These are phyloP conservation scores for Iguana delicatissima DNA, from an alignment of 2,797 vertebrate species.

Conservation along the genomic window DNA sequence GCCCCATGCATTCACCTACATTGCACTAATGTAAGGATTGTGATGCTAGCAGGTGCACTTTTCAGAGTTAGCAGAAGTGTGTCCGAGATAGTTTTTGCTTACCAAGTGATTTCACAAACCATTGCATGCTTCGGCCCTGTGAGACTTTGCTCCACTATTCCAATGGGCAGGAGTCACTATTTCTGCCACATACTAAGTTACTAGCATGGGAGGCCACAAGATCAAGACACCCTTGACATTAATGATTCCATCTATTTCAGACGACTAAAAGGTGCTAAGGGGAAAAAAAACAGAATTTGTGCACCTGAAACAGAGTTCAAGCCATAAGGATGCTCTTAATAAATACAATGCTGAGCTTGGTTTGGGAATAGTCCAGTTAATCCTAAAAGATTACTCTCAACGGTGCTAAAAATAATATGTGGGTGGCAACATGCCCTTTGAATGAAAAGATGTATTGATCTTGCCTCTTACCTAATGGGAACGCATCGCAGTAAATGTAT, in stretches of 20 bases:
- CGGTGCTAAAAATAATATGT: conserved; percentile 28
- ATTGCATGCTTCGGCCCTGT: not conserved
- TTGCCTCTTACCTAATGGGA: not conserved
- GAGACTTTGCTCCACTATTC: not conserved
- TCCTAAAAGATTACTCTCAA: conserved; percentile 34
- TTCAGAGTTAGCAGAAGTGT: too few species aligned
- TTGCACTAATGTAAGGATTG: too few species aligned
- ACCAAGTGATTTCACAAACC: not conserved
- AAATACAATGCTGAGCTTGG: conserved; percentile 23
- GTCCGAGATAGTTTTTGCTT: not conserved
- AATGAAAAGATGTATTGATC: not conserved
- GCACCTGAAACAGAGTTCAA: conserved; percentile 48
- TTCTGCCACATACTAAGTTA: not conserved
- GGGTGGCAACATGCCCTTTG: conserved; percentile 24
- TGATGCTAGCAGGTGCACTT: too few species aligned
- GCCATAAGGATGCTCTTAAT: conserved; percentile 35
- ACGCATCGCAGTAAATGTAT: not conserved
- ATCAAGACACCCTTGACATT: not conserved
- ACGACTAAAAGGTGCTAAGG: not conserved
- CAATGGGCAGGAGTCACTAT: not conserved
- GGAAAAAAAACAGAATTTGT: too few species aligned
- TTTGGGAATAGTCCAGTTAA: conserved; percentile 21
- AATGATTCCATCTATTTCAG: conserved; percentile 9
- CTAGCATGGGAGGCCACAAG: not conserved
- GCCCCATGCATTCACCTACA: too few species aligned